phyloP scores from a whole-genome alignment of 2,888 invertebrate genomes.

The Dinocampus coccinellae region DNA sequence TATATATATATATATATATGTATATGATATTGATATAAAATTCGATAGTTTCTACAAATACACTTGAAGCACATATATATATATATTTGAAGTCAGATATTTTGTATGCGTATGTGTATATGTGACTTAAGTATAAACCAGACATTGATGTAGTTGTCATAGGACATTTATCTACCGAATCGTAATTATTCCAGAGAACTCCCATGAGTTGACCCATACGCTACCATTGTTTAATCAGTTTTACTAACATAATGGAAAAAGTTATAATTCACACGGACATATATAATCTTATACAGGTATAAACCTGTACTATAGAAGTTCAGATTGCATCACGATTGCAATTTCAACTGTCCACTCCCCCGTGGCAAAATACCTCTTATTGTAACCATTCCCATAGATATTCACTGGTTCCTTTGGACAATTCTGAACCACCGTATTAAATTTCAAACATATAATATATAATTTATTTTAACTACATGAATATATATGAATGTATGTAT shows the following conservation, averaged over 20 bases:
- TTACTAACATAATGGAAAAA: slow-evolving; percentile 36
- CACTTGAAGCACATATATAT: background rate
- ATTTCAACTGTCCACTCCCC: slow-evolving; percentile 21
- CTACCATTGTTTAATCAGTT: slow-evolving; percentile 35
- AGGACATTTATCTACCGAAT: background rate
- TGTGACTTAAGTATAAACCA: background rate
- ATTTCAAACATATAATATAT: slow-evolving; percentile 17
- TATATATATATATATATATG: no score
- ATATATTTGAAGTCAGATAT: no score
- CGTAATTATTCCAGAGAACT: slow-evolving; percentile 4
- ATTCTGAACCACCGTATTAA: background rate
- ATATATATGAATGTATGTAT: background rate
- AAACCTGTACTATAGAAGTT: slow-evolving; percentile 15
- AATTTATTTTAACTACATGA: slow-evolving; percentile 6
- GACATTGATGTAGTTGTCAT: background rate
- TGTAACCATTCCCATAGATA: background rate
- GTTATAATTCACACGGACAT: slow-evolving; percentile 15
- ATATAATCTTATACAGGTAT: background rate
- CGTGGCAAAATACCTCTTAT: background rate
- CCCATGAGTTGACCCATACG: slow-evolving; percentile 19
- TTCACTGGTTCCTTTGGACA: background rate
- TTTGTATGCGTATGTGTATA: background rate
- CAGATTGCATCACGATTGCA: slow-evolving; percentile 29
- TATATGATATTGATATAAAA: no score
- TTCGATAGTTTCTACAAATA: no score